Conservation (phyloP, 1,140 invertebrate genomes). For the Ips typographus region DNA sequence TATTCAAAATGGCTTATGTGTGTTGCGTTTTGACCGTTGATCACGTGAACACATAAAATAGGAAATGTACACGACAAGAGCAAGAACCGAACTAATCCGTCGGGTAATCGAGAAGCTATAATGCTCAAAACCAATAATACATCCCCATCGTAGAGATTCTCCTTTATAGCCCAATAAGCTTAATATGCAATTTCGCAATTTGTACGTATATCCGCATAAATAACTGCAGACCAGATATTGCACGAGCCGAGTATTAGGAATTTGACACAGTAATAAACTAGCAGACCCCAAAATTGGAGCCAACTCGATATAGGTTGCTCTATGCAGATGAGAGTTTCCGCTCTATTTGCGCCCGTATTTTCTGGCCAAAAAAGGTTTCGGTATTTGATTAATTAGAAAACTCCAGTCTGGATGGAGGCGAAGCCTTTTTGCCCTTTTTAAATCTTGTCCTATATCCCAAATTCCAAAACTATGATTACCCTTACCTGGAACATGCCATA, state of each 20-base stretch:
- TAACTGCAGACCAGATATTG: conserved; percentile 27
- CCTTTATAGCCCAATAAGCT: conserved; percentile 31
- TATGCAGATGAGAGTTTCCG: conserved; percentile 13
- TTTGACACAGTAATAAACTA: conserved; percentile 29
- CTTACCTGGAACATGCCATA: too few relatives aligned
- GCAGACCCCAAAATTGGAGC: conserved; percentile 7
- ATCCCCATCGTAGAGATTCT: background rate
- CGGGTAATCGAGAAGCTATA: background rate
- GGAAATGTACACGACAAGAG: background rate
- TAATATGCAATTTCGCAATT: conserved; percentile 35
- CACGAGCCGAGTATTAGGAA: conserved; percentile 21
- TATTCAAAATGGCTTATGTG: too few relatives aligned
- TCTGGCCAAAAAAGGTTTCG: conserved; percentile 1
- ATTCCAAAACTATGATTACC: too few relatives aligned
- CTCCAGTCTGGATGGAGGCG: too few relatives aligned
- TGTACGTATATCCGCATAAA: conserved; percentile 30
- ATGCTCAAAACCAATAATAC: background rate
- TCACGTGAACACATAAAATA: too few relatives aligned
- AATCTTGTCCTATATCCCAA: too few relatives aligned
- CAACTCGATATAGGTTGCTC: background rate
- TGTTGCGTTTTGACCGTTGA: too few relatives aligned
- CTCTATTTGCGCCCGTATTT: conserved; percentile 3
- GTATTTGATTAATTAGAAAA: background rate
- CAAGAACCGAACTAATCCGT: background rate
- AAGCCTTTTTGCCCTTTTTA: too few relatives aligned